Base-by-base conservation (phyloP, 2,113 vertebrate genomes). In the Zosterops lateralis region DNA sequence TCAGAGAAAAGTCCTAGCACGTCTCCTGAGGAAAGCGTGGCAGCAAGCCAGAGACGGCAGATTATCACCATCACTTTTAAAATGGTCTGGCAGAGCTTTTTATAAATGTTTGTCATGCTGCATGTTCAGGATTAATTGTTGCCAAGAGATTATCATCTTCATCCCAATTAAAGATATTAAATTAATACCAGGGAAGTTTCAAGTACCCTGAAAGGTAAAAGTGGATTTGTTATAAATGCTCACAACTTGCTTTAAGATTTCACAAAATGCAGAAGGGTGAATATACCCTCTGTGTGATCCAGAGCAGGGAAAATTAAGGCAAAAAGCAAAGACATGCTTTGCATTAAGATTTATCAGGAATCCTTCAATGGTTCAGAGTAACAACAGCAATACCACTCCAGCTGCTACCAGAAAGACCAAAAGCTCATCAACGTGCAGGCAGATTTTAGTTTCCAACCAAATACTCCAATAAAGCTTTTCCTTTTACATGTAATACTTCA, bases 101-200 rank as follows among this genome's bases (percentile, higher is more conserved):
- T 34, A 21, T 36, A 32, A 48, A 58, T 42, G 60, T 89, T 79
- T 90, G 47, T 81, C 89, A 81, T 44, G 61, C 44, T 81, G 31
- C 21, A 16, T 28, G 53, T 53, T 77, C 72, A 84, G 82, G 75
- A 83, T 73, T 94, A 90, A 86, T 77, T 88, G 51, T 48, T 94
- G 90, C 72, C 72, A 81, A 64, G 64, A 95, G 86, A 92, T 95
- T 94, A 88, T 42, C 34, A 83, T 74, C 83, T 90, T 77, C 56
- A 56, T 60, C 71, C 51, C 81, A 84, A 86, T 86, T 62, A 77
- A 92, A 93, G 65, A 83, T 54, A 82, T 24, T 85, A 87, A 89
- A 82, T 87, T 75, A 94, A 73, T 45, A 71, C 44, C 36, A 13
- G 3, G 21, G 58, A 86, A 93, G 28, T 53, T 86, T 70, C 68